phyloP scores from a whole-genome alignment of 2,113 vertebrate genomes.

The Ivindomyrus marchei region DNA sequence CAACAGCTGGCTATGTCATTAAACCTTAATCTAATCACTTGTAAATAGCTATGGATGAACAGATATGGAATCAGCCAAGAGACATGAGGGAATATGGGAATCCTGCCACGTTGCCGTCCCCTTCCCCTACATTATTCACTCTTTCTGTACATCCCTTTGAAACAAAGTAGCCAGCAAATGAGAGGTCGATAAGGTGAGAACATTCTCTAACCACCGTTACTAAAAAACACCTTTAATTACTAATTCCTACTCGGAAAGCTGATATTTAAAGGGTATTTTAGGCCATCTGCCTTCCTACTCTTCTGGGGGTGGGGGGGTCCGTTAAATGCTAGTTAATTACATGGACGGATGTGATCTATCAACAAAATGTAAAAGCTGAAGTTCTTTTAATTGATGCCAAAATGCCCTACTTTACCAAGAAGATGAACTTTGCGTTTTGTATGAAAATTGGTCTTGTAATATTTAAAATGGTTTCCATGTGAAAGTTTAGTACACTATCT shows the following conservation, averaged over 20 bases:
- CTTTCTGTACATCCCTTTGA: background rate
- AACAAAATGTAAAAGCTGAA: background rate
- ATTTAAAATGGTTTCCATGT: background rate
- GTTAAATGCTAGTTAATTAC: background rate
- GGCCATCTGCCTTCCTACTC: background rate
- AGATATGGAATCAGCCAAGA: background rate
- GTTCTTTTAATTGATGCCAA: background rate
- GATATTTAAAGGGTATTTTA: background rate
- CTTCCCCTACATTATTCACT: background rate
- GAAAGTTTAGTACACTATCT: background rate
- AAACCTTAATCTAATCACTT: background rate
- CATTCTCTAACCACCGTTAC: background rate
- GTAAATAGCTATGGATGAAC: background rate
- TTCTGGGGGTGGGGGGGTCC: background rate
- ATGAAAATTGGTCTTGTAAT: background rate
- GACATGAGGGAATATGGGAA: slow-evolving; percentile 19
- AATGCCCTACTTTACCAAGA: background rate
- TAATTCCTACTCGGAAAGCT: background rate
- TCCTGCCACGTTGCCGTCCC: slow-evolving; percentile 12
- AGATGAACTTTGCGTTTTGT: background rate
- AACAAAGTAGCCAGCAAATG: background rate
- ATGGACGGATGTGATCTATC: background rate
- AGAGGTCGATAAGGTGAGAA: background rate
- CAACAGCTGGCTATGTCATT: background rate
- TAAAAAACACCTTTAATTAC: background rate